Conservation (phyloP, 2,113 vertebrate species). For the Rhizomys pruinosus region DNA sequence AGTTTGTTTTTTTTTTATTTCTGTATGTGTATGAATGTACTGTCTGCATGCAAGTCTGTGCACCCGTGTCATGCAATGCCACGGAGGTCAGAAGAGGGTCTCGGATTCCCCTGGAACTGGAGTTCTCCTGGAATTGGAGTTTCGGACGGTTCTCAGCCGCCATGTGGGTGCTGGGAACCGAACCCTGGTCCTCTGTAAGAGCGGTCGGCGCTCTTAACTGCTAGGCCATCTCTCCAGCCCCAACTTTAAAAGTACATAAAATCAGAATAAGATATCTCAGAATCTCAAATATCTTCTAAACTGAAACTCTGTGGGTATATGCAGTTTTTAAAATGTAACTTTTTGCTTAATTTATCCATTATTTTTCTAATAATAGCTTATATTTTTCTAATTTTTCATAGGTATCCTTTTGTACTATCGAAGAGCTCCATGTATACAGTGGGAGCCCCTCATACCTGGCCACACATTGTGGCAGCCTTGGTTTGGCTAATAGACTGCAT, state of each 20-base stretch:
- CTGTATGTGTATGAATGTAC: too few relatives aligned
- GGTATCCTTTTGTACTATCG: constrained; percentile 95
- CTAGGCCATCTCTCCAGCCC: too few relatives aligned
- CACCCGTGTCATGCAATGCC: too few relatives aligned
- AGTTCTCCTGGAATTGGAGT: too few relatives aligned
- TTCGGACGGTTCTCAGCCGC: too few relatives aligned
- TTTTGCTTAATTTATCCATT: constrained; percentile 2
- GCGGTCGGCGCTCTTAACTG: too few relatives aligned
- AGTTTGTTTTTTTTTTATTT: too few relatives aligned
- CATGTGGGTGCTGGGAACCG: too few relatives aligned
- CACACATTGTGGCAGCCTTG: constrained; percentile 94
- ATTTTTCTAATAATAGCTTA: constrained; percentile 7
- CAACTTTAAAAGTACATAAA: not conserved
- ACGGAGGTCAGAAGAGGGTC: too few relatives aligned
- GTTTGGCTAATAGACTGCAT: constrained; percentile 95
- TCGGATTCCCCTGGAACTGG: too few relatives aligned
- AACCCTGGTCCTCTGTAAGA: too few relatives aligned
- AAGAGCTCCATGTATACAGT: constrained; percentile 98
- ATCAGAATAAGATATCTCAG: not conserved
- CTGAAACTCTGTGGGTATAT: not conserved
- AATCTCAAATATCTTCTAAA: constrained; percentile 1
- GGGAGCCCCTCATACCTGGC: constrained; percentile 97
- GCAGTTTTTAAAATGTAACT: not conserved
- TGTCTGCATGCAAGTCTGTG: too few relatives aligned
- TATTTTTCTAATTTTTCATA: constrained; percentile 74